Evolutionary conservation across 1,140 invertebrate species (phyloP).

Genomic region (Antheraea mylitta): DNA sequence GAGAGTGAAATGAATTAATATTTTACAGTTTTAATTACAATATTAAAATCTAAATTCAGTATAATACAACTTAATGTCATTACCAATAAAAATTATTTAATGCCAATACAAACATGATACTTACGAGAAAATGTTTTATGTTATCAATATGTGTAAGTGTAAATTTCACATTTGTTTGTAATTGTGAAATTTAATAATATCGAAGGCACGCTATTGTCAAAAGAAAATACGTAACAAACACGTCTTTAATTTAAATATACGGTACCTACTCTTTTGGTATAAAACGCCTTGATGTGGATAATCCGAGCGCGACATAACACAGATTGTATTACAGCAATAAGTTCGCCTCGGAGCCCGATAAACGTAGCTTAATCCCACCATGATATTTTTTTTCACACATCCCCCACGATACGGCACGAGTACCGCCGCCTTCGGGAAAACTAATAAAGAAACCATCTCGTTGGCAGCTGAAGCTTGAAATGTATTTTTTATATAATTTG

Average conservation of each 20-base stretch:
- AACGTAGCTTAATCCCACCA: constrained; percentile 63
- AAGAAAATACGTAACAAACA: constrained; percentile 17
- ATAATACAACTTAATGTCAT: too few species aligned
- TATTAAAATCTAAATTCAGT: too few species aligned
- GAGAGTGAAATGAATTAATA: too few species aligned
- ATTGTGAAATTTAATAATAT: neutral
- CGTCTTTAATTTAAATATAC: constrained; percentile 27
- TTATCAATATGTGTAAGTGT: too few species aligned
- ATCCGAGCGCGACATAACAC: constrained; percentile 69
- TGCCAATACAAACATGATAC: too few species aligned
- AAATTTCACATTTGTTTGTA: neutral
- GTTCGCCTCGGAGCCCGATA: constrained; percentile 63
- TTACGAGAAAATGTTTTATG: too few species aligned
- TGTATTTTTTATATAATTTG: constrained; percentile 79
- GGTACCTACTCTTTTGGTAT: constrained; percentile 33
- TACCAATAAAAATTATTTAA: too few species aligned
- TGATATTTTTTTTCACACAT: constrained; percentile 71
- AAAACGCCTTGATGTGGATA: constrained; percentile 62
- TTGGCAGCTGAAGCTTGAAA: constrained; percentile 73
- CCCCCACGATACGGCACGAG: constrained; percentile 42
- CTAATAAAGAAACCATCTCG: constrained; percentile 78
- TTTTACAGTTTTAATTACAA: too few species aligned
- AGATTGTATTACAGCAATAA: constrained; percentile 76
- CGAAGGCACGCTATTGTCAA: neutral
- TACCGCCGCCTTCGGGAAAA: constrained; percentile 60